Evolutionary conservation across 2,888 invertebrate species (phyloP).

Genomic region (Onthophagus sagittarius): DNA sequence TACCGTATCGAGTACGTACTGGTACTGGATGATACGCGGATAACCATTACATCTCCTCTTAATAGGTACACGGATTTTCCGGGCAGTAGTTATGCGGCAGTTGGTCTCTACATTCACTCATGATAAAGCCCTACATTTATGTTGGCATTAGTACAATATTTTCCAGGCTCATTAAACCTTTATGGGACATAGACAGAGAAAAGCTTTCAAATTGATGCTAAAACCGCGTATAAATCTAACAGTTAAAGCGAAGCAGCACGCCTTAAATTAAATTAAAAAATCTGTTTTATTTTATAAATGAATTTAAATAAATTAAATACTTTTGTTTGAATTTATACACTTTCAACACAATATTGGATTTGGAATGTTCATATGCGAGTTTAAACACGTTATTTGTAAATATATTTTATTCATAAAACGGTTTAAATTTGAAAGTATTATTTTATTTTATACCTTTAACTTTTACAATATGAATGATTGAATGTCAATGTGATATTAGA

Average conservation of each 20-base stretch:
- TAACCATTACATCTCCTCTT: not conserved
- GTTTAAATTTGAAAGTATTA: no score
- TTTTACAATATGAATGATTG: no score
- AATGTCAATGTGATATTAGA: no score
- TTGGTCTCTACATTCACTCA: not conserved
- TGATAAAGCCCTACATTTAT: not conserved
- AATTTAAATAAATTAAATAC: no score
- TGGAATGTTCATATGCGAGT: no score
- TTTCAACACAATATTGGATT: no score
- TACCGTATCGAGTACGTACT: not conserved
- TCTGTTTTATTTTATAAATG: no score
- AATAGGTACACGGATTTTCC: not conserved
- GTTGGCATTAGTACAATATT: not conserved
- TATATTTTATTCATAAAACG: no score
- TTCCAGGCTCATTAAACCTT: not conserved
- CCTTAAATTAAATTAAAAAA: no score
- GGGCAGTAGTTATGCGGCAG: not conserved
- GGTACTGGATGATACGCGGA: not conserved
- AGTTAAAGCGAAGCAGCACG: not conserved
- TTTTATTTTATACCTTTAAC: no score
- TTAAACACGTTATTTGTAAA: no score
- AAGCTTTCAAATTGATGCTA: not conserved
- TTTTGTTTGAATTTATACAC: no score
- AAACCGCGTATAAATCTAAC: not conserved
- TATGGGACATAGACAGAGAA: not conserved